phyloP scores from a whole-genome alignment of 2,888 invertebrate genomes.

The Coelinius sp. region DNA sequence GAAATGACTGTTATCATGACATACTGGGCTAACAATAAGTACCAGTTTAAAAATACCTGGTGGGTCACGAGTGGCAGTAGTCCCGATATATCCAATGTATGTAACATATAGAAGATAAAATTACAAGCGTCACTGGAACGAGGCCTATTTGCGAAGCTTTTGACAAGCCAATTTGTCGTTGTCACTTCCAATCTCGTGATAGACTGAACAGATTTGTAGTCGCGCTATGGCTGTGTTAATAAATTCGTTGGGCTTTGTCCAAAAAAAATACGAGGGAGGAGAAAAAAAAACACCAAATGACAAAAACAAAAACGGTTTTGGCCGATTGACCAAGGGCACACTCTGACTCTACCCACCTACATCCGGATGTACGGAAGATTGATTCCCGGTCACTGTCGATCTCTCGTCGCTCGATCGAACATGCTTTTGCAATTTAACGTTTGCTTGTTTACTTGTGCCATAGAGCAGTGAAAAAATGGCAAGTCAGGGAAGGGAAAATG shows the following conservation, averaged over 20 bases:
- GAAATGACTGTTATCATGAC: slow-evolving; percentile 11
- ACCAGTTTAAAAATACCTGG: neutral
- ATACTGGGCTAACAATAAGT: slow-evolving; percentile 2
- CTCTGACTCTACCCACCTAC: slow-evolving; percentile 33
- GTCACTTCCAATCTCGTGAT: slow-evolving; percentile 53
- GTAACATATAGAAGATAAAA: slow-evolving; percentile 8
- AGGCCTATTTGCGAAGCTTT: slow-evolving; percentile 41
- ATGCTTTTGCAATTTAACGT: slow-evolving; percentile 49
- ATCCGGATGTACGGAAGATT: slow-evolving; percentile 52
- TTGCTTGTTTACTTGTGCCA: slow-evolving; percentile 43
- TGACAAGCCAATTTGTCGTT: slow-evolving; percentile 59
- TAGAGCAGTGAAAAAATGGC: neutral
- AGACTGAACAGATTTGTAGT: slow-evolving; percentile 30
- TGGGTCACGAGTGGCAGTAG: neutral
- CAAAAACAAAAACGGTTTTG: slow-evolving; percentile 43
- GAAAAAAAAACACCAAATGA: neutral
- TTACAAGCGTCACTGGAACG: slow-evolving; percentile 25
- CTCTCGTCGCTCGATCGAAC: slow-evolving; percentile 50
- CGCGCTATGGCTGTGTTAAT: slow-evolving; percentile 32
- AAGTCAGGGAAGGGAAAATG: neutral
- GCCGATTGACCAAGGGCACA: slow-evolving; percentile 48
- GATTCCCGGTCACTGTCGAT: slow-evolving; percentile 47
- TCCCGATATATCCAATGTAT: neutral
- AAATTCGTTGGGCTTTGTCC: slow-evolving; percentile 36
- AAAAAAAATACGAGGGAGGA: slow-evolving; percentile 36